A percentile compares a stretch with the other conserved stretches of the same genome.
These are phyloP conservation scores for Aphaenogaster ashmeadi DNA, from an alignment of 1,140 invertebrate genomes.

Conservation along the genomic window DNA sequence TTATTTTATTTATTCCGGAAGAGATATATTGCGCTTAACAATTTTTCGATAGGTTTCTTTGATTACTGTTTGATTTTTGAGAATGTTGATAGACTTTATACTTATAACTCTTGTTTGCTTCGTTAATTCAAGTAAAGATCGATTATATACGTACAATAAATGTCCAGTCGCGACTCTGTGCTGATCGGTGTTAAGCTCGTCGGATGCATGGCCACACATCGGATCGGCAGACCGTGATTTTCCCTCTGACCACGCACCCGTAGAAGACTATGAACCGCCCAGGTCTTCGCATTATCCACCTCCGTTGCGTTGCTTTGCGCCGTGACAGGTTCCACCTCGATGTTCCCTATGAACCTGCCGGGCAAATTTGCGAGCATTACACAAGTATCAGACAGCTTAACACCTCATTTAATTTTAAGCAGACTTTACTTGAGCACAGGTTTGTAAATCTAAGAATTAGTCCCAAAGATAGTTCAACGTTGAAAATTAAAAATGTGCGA, in stretches of 20 bases:
- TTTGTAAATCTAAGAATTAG: neutral
- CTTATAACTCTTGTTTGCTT: neutral
- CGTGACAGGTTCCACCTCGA: conserved; percentile 89
- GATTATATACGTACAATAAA: conserved; percentile 93
- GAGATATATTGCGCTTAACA: neutral
- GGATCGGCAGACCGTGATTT: conserved; percentile 92
- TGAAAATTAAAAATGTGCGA: neutral
- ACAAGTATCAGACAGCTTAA: neutral
- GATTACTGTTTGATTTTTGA: conserved; percentile 8
- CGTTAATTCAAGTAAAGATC: conserved; percentile 1
- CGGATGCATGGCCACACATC: conserved; percentile 94
- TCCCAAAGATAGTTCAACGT: neutral
- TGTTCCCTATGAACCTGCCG: conserved; percentile 88
- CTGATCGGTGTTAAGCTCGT: conserved; percentile 91
- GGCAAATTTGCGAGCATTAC: conserved; percentile 43
- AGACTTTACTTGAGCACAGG: neutral
- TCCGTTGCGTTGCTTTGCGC: conserved; percentile 94
- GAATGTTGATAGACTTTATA: neutral
- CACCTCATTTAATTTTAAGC: conserved; percentile 32
- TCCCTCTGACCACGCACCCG: conserved; percentile 92
- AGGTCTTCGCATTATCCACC: conserved; percentile 93
- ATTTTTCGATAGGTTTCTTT: neutral
- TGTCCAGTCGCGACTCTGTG: conserved; percentile 91
- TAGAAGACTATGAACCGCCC: conserved; percentile 94
- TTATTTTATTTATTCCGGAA: neutral